Base-by-base conservation (phyloP, 2,113 vertebrate species). In the Rhizomys pruinosus region DNA sequence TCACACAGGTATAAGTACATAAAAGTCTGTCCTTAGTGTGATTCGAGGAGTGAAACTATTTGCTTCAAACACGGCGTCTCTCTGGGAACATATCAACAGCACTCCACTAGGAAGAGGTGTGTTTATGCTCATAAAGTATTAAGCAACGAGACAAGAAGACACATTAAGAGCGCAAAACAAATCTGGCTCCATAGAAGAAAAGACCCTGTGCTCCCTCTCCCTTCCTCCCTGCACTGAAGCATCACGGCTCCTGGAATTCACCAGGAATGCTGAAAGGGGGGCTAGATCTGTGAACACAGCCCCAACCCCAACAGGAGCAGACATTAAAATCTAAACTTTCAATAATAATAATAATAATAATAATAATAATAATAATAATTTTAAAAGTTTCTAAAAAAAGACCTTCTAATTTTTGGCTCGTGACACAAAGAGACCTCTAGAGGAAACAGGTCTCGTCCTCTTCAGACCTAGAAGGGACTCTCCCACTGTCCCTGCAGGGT, bases 1-100 rank as follows among this genome's bases (percentile, higher is more conserved):
- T 76, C 96, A 76, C 89, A 63, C 87, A 95, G 72, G 52, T 87
- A 87, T 93, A 95, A 96, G 87, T 89, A 74, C 73, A 89, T 92
- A 90, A 93, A 97, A 85, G 9, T 96, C 96, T 97, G 90, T 88
- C 79, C 55, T 42, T 52, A 87, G 59, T 6, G 66, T 59, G 6
- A 76, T 79, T 37, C n/a, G 78, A 68, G 71, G 92, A 94, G 55
- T 71, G 76, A 86, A 66, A 29, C 0, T 47, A 84, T 57, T 89
- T 66, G 79, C 66, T 95, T 78, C 76, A 96, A 93, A 93, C 74
- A 86, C 27, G 39, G 39, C 1, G 0, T 84, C 88, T 95, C 90
- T 89, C 95, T 86, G 93, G 92, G 90, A 96, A 79, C 92, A 77
- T 15, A 13, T 68, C 84, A 91, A 66, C 4, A 52, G 85, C 73